A percentile compares a stretch with the other conserved stretches of the same genome.
Evolutionary conservation across 2,888 invertebrate genomes (phyloP).

Genomic region (Acanthosepion lycidas): DNA sequence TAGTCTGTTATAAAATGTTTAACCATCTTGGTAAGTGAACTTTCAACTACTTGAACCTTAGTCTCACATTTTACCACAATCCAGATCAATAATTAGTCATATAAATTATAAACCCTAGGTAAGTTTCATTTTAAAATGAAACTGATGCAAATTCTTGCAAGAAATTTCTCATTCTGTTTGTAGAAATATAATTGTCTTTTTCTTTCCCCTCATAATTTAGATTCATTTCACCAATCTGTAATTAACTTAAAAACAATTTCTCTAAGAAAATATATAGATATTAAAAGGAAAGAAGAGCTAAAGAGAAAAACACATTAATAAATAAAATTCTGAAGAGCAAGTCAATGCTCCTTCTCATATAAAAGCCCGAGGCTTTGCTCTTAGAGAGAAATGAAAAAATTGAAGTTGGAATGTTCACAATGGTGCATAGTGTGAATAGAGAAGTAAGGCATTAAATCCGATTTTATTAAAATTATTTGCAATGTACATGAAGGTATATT

Average conservation of each 20-base stretch:
- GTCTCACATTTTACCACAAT: too few relatives aligned
- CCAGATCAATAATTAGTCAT: neutral
- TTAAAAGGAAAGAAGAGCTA: neutral
- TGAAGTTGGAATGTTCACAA: neutral
- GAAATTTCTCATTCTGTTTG: neutral
- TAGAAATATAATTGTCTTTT: neutral
- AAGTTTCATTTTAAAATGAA: neutral
- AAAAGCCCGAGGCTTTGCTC: neutral
- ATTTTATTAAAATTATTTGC: slow-evolving; percentile 33
- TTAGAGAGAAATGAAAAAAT: neutral
- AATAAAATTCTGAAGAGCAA: neutral
- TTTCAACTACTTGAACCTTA: too few relatives aligned
- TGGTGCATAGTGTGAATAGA: neutral
- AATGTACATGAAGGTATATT: slow-evolving; percentile 23
- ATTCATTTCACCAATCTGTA: slow-evolving; percentile 22
- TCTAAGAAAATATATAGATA: neutral
- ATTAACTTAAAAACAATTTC: slow-evolving; percentile 23
- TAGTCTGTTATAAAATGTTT: too few relatives aligned
- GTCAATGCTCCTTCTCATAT: neutral
- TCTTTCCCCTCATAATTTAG: neutral
- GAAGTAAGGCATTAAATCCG: slow-evolving; percentile 8
- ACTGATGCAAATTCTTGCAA: neutral
- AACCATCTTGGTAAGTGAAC: too few relatives aligned
- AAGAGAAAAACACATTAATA: neutral
- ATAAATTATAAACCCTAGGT: neutral